Evolutionary conservation across 2,113 vertebrate species (phyloP), one percentile per base, ranked within the genome.

Genomic region (Gadus macrocephalus): DNA sequence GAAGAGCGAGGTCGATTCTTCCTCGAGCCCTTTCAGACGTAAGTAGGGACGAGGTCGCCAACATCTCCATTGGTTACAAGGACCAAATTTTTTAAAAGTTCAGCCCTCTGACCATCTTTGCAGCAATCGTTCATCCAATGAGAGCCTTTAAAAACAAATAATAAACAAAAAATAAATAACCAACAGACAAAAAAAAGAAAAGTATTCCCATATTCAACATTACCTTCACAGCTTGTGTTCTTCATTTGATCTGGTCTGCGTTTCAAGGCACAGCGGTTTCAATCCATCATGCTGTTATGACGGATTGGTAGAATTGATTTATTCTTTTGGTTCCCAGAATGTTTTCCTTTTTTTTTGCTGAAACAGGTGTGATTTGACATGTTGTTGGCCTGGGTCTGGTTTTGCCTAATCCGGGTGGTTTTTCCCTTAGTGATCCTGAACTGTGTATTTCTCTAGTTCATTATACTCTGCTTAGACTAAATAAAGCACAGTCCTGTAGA

Each of bases 401-500:
- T 78, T 83, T 83, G 76, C 83, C 83, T 79, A 83, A 83, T 83
- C 55, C 85, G 87, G 86, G 81, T 88, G 82, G 85, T 87, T 89
- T 83, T 81, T 87, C 84, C 84, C 82, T 86, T 90, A 90, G 89
- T 91, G 89, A 89, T 92, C 88, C 89, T 91, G 84, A 91, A 91
- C 91, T 90, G 88, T 91, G 92, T 93, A 93, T 88, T 89, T 92
- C 90, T 93, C 90, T 92, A 91, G 91, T 92, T 88, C 88, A 91
- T 92, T 92, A 91, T 93, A 93, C 91, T 92, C 91, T 91, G 90
- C 91, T 91, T 93, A 91, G 90, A 91, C 86, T 91, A 90, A 93
- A 93, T 93, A 93, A 93, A 93, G 91, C 91, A 92, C 92, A 92
- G 90, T 92, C 90, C 90, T 92, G 89, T 92, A 93, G 89, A 91